Evolutionary conservation across 1,140 invertebrate genomes (phyloP).

Genomic region (Camponotus pennsylvanicus): DNA sequence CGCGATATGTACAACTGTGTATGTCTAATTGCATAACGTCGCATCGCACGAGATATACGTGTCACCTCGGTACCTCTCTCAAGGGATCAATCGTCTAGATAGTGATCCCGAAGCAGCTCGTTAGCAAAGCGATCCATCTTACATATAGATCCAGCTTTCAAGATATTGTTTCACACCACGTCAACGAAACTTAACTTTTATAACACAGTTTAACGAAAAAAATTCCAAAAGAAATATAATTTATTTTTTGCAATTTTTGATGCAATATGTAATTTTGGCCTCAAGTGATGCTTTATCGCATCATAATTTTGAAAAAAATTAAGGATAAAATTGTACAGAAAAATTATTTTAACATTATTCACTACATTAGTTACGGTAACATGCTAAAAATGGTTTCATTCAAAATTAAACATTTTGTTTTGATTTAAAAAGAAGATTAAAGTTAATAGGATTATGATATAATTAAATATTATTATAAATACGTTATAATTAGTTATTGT

Average conservation of each 20-base stretch:
- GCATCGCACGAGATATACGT: conserved; percentile 22
- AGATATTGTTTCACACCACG: background rate
- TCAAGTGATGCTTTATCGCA: too few species aligned
- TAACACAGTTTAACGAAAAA: background rate
- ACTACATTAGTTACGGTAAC: too few species aligned
- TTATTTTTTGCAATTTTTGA: background rate
- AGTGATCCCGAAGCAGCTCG: conserved; percentile 56
- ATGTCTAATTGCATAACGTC: conserved; percentile 65
- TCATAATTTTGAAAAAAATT: too few species aligned
- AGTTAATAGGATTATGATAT: too few species aligned
- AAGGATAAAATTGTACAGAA: too few species aligned
- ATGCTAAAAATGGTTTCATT: too few species aligned
- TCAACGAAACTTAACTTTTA: background rate
- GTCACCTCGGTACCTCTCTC: conserved; percentile 49
- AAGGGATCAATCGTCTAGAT: conserved; percentile 59
- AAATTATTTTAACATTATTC: too few species aligned
- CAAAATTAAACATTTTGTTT: too few species aligned
- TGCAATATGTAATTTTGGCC: background rate
- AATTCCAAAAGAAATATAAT: background rate
- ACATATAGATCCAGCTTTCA: conserved; percentile 5
- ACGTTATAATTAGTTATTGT: too few species aligned
- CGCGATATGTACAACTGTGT: conserved; percentile 26
- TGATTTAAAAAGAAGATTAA: too few species aligned
- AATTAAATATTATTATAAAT: too few species aligned
- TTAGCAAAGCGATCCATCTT: conserved; percentile 1